These are phyloP conservation scores for Philaenus spumarius DNA, from an alignment of 1,140 invertebrate species.

Conservation along the genomic window DNA sequence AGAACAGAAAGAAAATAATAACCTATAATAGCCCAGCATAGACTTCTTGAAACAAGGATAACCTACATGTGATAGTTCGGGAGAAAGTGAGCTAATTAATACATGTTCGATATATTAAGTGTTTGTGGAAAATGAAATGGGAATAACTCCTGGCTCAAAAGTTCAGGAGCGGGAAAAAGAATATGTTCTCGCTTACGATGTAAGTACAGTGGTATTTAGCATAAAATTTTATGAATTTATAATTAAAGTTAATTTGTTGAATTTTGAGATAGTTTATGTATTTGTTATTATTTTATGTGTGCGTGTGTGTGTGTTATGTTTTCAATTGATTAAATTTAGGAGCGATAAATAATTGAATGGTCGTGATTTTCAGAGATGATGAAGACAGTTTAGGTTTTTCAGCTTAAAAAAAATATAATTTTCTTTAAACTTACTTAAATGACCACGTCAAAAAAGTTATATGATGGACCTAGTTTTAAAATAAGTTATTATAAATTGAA, in stretches of 20 bases:
- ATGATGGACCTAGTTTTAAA: too few relatives aligned
- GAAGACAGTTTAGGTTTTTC: too few relatives aligned
- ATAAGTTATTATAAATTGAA: too few relatives aligned
- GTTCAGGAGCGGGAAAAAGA: conserved; percentile 16
- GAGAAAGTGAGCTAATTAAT: too few relatives aligned
- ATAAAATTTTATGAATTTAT: background rate
- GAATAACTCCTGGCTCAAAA: conserved; percentile 16
- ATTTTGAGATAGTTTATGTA: background rate
- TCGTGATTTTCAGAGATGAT: background rate
- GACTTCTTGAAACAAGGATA: too few relatives aligned
- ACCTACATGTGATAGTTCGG: too few relatives aligned
- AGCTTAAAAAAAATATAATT: too few relatives aligned
- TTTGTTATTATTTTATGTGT: background rate
- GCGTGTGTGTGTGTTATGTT: background rate
- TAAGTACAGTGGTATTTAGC: conserved; percentile 5
- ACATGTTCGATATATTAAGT: too few relatives aligned
- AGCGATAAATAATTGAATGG: background rate
- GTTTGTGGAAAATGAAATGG: conserved; percentile 11
- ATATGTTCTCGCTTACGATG: conserved; percentile 18
- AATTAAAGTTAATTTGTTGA: background rate
- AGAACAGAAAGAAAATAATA: too few relatives aligned
- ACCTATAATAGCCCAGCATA: too few relatives aligned
- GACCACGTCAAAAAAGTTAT: too few relatives aligned
- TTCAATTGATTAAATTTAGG: background rate
- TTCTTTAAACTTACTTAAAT: too few relatives aligned